Percentiles rank a stretch among this genome's conserved stretches.
Conservation (phyloP, 2,113 vertebrate species). For the Galeopterus variegatus region DNA sequence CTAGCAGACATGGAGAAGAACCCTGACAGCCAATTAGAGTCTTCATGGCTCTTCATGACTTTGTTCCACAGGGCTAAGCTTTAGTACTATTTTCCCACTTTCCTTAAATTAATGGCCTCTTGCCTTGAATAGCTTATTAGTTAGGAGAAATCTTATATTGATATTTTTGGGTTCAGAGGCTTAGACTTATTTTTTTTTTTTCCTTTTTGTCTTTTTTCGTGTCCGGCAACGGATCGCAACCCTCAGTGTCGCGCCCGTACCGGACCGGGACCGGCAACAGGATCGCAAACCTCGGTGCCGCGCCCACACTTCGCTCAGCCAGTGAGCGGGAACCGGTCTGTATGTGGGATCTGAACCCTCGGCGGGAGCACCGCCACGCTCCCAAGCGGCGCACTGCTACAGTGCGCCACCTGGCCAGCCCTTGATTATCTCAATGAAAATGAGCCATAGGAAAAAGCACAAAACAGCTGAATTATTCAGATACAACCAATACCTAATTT, state of each 20-base stretch:
- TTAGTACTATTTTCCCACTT: conserved; percentile 14
- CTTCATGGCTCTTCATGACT: neutral
- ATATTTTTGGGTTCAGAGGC: conserved; percentile 3
- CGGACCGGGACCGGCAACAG: too few species aligned
- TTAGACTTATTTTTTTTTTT: neutral
- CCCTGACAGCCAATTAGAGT: neutral
- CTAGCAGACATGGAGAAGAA: neutral
- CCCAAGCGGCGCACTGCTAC: too few species aligned
- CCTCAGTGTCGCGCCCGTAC: too few species aligned
- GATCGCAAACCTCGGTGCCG: too few species aligned
- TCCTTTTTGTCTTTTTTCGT: too few species aligned
- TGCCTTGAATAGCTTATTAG: conserved; percentile 15
- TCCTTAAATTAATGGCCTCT: conserved; percentile 27
- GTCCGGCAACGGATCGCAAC: too few species aligned
- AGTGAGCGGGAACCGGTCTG: too few species aligned
- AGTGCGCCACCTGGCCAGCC: too few species aligned
- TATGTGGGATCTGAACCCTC: too few species aligned
- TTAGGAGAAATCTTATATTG: neutral
- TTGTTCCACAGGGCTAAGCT: neutral
- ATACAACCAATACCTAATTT: neutral
- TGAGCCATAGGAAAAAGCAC: neutral
- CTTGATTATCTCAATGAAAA: conserved; percentile 54
- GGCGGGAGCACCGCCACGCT: too few species aligned
- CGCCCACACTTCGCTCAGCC: too few species aligned
- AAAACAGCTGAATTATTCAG: conserved; percentile 47